Base-by-base conservation (phyloP, 2,888 invertebrate species). In the Phaonia tiefii region DNA sequence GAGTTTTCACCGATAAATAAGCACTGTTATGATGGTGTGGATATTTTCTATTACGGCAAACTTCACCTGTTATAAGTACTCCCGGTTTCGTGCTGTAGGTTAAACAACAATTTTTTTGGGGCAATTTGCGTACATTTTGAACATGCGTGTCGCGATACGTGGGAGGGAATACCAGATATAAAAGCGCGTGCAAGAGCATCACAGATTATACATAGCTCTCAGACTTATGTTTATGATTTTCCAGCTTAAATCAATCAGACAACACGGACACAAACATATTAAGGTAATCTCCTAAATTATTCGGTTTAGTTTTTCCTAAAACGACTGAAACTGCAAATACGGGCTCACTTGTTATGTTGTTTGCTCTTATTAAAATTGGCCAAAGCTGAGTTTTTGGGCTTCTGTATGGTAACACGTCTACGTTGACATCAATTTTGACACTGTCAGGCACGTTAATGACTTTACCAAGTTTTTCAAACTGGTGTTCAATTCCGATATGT, bases 91-190 rank as follows among this genome's bases (percentile, higher is more conserved):
- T 66, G n/a, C 26, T 25, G 56, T 77, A 77, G 1, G 72, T 72
- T 54, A 72, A 49, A 7, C 31, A 25, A 60, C 70, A n/a, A 76
- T 70, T 13, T 70, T 70, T 69, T 44, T 70, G n/a, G n/a, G 11
- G 42, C 75, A 7, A 66, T 60, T 13, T 74, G 56, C 1, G 15
- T 66, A 67, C 66, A 74, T 49, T 74, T 66, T 17, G 49, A 13
- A 37, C 76, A 70, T 11, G 70, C 75, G 60, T 76, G 54, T 49
- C 70, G 39, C n/a, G 69, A 73, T 22, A n/a, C 51, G 42, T 78
- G 73, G 10, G 42, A 39, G 5, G 73, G 67, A 63, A 8, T 51
- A 3, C 51, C 65, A 44, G 15, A 44, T 25, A 65, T 42, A 13
- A 44, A 65, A 65, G 44, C 22, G 11, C 25, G 17, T n/a, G 44